These are phyloP conservation scores for Spermophilus dauricus DNA, from an alignment of 2,113 vertebrate species.

Conservation along the genomic window DNA sequence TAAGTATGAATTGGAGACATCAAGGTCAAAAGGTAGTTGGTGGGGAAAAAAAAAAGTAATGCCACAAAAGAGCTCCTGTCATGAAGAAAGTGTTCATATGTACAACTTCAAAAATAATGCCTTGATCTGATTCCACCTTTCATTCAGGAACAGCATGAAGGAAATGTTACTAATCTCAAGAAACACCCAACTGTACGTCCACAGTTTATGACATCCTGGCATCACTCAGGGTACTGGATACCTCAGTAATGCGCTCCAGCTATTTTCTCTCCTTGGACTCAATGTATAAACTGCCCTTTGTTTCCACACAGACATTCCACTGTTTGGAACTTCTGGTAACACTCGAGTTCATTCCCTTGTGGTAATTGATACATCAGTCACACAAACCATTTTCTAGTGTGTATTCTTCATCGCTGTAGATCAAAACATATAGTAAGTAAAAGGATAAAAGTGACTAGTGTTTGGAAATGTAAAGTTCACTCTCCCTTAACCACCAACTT, in stretches of 20 bases:
- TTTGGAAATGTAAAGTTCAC: conserved; percentile 46
- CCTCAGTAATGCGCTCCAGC: neutral
- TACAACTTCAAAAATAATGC: neutral
- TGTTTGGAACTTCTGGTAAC: conserved; percentile 52
- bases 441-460: conserved; percentile 18
- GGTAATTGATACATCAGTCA: conserved; percentile 57
- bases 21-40: neutral
- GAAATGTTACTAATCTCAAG: conserved; percentile 42
- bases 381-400: neutral
- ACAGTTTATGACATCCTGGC: conserved; percentile 49
- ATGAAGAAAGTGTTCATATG: conserved; percentile 2
- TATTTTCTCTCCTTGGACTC: conserved; percentile 39
- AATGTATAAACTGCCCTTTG: conserved; percentile 67
- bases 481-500: neutral
- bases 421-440: conserved; percentile 36
- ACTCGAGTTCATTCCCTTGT: neutral
- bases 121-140: conserved; percentile 32
- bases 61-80: neutral
- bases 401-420: conserved; percentile 25
- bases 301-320: conserved; percentile 57
- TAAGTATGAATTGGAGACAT: neutral
- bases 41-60: neutral
- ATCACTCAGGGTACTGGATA: neutral
- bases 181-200: neutral
- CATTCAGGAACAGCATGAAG: conserved; percentile 16